These are phyloP conservation scores for Eclectus roratus DNA, from an alignment of 2,113 vertebrate genomes.

Conservation along the genomic window DNA sequence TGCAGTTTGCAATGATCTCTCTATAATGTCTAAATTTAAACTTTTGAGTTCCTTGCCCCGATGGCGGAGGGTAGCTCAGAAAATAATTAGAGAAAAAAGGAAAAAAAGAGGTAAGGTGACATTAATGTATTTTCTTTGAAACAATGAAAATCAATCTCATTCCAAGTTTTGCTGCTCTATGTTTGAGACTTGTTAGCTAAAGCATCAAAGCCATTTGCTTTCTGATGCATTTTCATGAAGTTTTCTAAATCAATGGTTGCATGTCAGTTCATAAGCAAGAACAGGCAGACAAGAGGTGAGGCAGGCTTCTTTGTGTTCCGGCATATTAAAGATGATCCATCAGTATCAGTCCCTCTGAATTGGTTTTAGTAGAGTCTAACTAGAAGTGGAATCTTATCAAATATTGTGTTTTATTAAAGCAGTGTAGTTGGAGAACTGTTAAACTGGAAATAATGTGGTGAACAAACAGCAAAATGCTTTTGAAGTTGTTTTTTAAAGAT, in stretches of 20 bases:
- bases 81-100: slow-evolving; percentile 91
- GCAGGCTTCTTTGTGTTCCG: background rate
- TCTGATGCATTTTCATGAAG: background rate
- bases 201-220: background rate
- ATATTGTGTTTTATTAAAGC: background rate
- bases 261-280: background rate
- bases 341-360: background rate
- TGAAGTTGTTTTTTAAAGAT: background rate
- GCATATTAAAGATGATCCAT: background rate
- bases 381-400: background rate
- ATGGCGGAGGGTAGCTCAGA: slow-evolving; percentile 92
- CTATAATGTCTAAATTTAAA: slow-evolving; percentile 93
- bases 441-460: background rate
- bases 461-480: background rate
- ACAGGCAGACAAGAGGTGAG: background rate
- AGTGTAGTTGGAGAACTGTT: background rate
- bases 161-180: background rate
- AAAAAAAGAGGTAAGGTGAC: slow-evolving; percentile 85
- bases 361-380: background rate
- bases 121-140: background rate
- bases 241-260: background rate
- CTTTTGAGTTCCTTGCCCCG: slow-evolving; percentile 91
- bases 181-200: background rate
- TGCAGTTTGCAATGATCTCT: slow-evolving; percentile 94
- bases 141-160: background rate